phyloP scores from a whole-genome alignment of 2,113 vertebrate genomes.

The Chionomys nivalis region DNA sequence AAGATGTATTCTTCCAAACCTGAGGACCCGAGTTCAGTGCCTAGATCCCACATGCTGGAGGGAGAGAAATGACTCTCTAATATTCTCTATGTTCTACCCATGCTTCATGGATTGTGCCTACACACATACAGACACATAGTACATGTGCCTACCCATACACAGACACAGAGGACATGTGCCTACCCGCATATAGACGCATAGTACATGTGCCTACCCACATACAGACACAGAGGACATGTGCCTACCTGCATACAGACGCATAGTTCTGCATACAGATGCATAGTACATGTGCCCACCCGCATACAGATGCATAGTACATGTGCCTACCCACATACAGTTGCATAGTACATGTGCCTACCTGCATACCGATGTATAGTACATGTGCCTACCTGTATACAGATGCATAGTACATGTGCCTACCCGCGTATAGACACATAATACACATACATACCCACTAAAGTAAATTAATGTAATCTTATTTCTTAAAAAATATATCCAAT shows the following conservation, averaged over 20 bases:
- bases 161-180: neutral
- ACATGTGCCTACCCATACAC: neutral
- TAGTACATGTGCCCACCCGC: neutral
- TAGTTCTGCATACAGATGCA: neutral
- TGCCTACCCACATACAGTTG: neutral
- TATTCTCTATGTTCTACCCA: neutral
- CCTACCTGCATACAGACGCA: too few relatives aligned
- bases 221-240: neutral
- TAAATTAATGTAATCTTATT: neutral
- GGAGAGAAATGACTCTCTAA: neutral
- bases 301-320: neutral
- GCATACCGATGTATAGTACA: too few relatives aligned
- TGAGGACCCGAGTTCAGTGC: neutral
- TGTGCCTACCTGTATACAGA: too few relatives aligned
- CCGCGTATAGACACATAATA: neutral
- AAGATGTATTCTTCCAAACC: neutral
- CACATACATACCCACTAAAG: neutral
- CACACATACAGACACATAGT: too few relatives aligned
- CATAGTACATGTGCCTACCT: neutral
- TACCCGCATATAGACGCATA: too few relatives aligned
- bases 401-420: neutral
- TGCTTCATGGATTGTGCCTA: neutral
- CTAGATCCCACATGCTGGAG: neutral
- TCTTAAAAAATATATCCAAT: neutral
- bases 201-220: neutral